These are phyloP conservation scores for Hypomesus transpacificus DNA, from an alignment of 2,113 vertebrate species.

Conservation along the genomic window DNA sequence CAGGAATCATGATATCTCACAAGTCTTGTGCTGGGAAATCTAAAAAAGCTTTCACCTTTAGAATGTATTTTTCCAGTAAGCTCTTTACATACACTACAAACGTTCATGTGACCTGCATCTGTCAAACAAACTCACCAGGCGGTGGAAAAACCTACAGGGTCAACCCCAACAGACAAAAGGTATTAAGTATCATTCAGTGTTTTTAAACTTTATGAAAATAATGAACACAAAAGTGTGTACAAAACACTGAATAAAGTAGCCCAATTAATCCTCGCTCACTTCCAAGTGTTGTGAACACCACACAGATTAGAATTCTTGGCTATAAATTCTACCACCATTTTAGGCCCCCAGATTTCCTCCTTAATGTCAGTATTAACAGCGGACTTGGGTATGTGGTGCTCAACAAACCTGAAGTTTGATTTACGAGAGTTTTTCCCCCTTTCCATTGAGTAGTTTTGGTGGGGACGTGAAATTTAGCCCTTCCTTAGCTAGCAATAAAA, in stretches of 20 bases:
- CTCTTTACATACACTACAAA: too few species aligned
- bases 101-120: too few species aligned
- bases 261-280: slow-evolving; percentile 53
- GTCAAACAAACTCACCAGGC: too few species aligned
- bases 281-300: slow-evolving; percentile 1
- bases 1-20: too few species aligned
- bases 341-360: slow-evolving; percentile 48
- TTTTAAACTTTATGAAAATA: too few species aligned
- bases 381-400: slow-evolving; percentile 39
- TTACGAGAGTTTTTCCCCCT: slow-evolving; percentile 38
- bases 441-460: slow-evolving; percentile 42
- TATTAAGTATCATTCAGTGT: too few species aligned
- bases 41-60: too few species aligned
- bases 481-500: slow-evolving; percentile 56
- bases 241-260: slow-evolving; percentile 17
- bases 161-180: too few species aligned
- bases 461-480: slow-evolving; percentile 52
- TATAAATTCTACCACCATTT: slow-evolving; percentile 56
- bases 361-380: slow-evolving; percentile 44
- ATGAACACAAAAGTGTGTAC: too few species aligned
- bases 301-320: slow-evolving; percentile 51
- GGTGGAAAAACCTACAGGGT: too few species aligned
- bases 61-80: too few species aligned
- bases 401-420: slow-evolving; percentile 40
- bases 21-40: too few species aligned